Percentiles rank a stretch among this genome's conserved stretches.
These are phyloP conservation scores for Chesias legatella DNA, from an alignment of 2,888 invertebrate genomes.

Conservation along the genomic window DNA sequence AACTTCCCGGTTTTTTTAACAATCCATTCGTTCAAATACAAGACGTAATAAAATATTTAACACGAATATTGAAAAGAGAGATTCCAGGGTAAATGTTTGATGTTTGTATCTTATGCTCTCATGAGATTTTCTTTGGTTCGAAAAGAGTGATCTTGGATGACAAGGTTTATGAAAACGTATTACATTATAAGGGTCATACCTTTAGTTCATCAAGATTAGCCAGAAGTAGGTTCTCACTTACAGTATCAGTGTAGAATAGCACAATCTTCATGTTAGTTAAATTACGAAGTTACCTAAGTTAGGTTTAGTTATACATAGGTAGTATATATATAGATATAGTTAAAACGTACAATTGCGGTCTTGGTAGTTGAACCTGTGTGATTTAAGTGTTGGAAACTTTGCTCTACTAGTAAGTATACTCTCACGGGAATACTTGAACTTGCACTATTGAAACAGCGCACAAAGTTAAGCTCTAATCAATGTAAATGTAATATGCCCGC, in stretches of 20 bases:
- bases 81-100: constrained; percentile 24
- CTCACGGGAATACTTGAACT: no score
- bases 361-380: background rate
- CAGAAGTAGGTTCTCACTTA: constrained; percentile 2
- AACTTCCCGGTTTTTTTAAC: constrained; percentile 63
- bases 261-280: constrained; percentile 3
- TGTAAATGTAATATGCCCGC: no score
- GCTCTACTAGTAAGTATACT: no score
- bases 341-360: background rate
- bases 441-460: no score
- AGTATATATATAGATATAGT: no score
- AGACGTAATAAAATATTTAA: constrained; percentile 42
- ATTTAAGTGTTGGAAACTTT: no score
- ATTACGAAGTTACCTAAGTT: background rate
- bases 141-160: background rate
- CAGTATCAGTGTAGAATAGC: constrained; percentile 5
- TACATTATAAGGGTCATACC: constrained; percentile 1
- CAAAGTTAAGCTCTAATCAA: no score
- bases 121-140: constrained; percentile 13
- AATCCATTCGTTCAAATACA: constrained; percentile 50
- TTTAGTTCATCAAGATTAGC: constrained; percentile 5
- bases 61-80: constrained; percentile 25
- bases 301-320: no score
- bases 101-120: constrained; percentile 19
- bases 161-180: no score